Conservation (phyloP, 1,140 invertebrate genomes). For the Bombus sibiricus region DNA sequence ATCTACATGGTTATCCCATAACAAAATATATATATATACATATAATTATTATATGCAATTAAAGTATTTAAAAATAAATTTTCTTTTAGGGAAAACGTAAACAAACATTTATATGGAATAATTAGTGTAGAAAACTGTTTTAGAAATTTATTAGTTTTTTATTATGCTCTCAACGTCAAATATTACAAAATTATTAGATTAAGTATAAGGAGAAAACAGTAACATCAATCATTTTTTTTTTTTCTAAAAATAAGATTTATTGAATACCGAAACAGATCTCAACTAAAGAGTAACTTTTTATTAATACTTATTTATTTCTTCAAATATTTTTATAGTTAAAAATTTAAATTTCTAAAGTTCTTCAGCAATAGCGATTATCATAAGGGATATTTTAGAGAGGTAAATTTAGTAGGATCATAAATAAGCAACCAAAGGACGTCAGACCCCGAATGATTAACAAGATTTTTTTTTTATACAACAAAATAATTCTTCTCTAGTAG, state of each 20-base stretch:
- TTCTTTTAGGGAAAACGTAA: constrained; percentile 23
- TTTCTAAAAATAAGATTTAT: constrained; percentile 65
- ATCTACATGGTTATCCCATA: constrained; percentile 52
- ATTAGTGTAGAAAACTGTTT: background rate
- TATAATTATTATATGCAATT: constrained; percentile 1
- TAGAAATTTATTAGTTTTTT: background rate
- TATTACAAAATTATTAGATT: constrained; percentile 33
- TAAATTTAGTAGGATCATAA: constrained; percentile 69
- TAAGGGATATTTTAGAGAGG: constrained; percentile 68
- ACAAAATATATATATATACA: background rate
- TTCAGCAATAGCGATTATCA: constrained; percentile 32
- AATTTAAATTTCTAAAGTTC: constrained; percentile 52
- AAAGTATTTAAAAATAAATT: constrained; percentile 8
- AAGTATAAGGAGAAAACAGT: constrained; percentile 24
- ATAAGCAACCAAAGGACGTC: constrained; percentile 71
- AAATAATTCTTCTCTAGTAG: constrained; percentile 74
- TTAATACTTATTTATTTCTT: constrained; percentile 61
- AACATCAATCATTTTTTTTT: constrained; percentile 47
- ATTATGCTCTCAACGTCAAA: background rate
- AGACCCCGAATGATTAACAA: constrained; percentile 72
- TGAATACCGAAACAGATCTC: constrained; percentile 62
- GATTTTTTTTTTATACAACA: constrained; percentile 76
- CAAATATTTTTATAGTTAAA: constrained; percentile 63
- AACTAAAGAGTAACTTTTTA: constrained; percentile 62
- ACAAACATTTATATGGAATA: background rate